These are phyloP conservation scores for Oophaga pumilio DNA, from an alignment of 2,113 vertebrate genomes.

Conservation along the genomic window DNA sequence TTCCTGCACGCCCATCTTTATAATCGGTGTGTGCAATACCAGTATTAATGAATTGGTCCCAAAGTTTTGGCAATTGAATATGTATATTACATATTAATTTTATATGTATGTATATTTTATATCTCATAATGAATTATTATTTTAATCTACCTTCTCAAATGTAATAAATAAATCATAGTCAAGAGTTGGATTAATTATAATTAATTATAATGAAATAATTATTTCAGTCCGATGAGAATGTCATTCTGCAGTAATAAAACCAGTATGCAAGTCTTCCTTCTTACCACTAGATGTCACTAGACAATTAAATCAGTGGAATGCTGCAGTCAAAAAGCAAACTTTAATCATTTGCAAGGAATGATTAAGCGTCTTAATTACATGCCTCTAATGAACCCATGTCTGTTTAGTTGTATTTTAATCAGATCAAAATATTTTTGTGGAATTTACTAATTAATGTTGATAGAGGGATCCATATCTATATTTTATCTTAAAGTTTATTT, in stretches of 20 bases:
- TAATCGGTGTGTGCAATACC: too few relatives aligned
- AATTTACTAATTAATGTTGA: neutral
- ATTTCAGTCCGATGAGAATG: neutral
- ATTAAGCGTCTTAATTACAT: constrained; percentile 15
- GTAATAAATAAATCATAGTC: neutral
- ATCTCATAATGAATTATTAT: neutral
- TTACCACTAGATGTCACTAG: constrained; percentile 50
- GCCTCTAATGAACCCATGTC: constrained; percentile 15
- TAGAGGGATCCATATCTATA: neutral
- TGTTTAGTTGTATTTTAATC: constrained; percentile 19
- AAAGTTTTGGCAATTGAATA: neutral
- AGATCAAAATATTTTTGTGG: constrained; percentile 32
- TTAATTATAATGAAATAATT: neutral
- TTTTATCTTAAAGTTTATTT: constrained; percentile 3
- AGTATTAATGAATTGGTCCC: too few relatives aligned
- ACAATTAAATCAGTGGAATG: constrained; percentile 18
- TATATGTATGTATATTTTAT: neutral
- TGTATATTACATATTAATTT: neutral
- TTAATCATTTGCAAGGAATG: constrained; percentile 2
- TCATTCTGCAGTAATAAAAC: neutral
- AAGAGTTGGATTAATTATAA: neutral
- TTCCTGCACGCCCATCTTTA: too few relatives aligned
- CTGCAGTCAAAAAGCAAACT: neutral
- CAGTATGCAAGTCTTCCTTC: neutral
- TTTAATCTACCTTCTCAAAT: neutral